These are phyloP conservation scores for Neoaliturus tenellus DNA, from an alignment of 2,888 invertebrate species.

Conservation along the genomic window DNA sequence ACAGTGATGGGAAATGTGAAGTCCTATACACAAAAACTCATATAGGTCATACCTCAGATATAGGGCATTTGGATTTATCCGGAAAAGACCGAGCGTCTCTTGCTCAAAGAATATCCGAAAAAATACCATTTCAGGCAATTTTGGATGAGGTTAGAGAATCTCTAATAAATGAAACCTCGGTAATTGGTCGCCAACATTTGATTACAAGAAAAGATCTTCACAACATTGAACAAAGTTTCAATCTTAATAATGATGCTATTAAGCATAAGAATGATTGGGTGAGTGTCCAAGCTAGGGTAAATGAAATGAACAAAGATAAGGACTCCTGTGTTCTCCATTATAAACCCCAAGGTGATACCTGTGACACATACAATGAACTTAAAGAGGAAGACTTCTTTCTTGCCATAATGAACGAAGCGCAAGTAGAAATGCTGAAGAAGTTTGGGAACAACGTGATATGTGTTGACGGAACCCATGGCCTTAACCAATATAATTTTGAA, in stretches of 20 bases:
- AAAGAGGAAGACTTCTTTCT: neutral
- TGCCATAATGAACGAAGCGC: neutral
- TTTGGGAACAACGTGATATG: neutral
- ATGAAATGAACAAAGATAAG: neutral
- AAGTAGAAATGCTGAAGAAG: neutral
- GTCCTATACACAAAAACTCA: too few species aligned
- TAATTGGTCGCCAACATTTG: neutral
- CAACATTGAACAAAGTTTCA: neutral
- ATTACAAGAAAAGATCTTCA: neutral
- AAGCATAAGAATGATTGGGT: neutral
- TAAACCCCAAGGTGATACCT: neutral
- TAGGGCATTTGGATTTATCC: too few species aligned
- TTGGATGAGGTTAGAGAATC: neutral
- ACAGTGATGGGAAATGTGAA: too few species aligned
- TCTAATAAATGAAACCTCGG: neutral
- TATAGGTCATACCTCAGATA: too few species aligned
- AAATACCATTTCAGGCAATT: neutral
- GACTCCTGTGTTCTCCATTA: neutral
- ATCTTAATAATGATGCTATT: neutral
- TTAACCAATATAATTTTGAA: constrained; percentile 1
- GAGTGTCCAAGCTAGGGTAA: neutral
- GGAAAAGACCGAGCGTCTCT: too few species aligned
- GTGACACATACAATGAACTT: neutral
- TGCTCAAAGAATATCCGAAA: neutral
- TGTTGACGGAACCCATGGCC: neutral